A percentile compares a stretch with the other conserved stretches of the same genome.
Evolutionary conservation across 2,113 vertebrate genomes (phyloP).

Genomic region (Origma solitaria): DNA sequence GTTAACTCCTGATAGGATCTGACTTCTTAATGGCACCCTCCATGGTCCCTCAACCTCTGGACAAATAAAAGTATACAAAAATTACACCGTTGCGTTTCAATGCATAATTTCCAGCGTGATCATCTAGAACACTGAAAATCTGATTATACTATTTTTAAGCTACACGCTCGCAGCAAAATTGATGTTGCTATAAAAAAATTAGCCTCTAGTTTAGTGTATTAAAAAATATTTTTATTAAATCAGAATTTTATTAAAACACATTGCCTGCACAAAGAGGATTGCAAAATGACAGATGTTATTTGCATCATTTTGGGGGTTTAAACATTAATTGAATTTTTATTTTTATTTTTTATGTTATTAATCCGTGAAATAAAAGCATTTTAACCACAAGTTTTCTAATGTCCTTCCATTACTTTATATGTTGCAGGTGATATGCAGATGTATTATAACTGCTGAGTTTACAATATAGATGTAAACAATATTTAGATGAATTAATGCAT

Average conservation of each 20-base stretch:
- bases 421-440: not conserved
- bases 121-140: not conserved
- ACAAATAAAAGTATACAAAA: not conserved
- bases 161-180: not conserved
- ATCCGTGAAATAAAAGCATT: not conserved
- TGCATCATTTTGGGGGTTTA: not conserved
- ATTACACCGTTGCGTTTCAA: not conserved
- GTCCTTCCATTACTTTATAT: not conserved
- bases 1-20: not conserved
- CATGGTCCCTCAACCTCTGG: not conserved
- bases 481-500: not conserved
- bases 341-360: conserved; percentile 8
- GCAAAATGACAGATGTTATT: conserved; percentile 11
- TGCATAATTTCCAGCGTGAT: not conserved
- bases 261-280: not conserved
- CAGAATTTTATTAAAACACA: not conserved
- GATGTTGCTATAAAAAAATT: not conserved
- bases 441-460: not conserved
- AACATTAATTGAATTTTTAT: not conserved
- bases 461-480: not conserved
- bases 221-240: conserved; percentile 17
- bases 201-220: not conserved
- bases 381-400: not conserved
- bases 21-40: not conserved
- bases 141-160: not conserved